Percentiles rank a stretch among this genome's conserved stretches.
These are phyloP conservation scores for Halisarca cf. caerulea DNA, from an alignment of 37 sponge, comb jelly and placozoan genomes.

Conservation along the genomic window DNA sequence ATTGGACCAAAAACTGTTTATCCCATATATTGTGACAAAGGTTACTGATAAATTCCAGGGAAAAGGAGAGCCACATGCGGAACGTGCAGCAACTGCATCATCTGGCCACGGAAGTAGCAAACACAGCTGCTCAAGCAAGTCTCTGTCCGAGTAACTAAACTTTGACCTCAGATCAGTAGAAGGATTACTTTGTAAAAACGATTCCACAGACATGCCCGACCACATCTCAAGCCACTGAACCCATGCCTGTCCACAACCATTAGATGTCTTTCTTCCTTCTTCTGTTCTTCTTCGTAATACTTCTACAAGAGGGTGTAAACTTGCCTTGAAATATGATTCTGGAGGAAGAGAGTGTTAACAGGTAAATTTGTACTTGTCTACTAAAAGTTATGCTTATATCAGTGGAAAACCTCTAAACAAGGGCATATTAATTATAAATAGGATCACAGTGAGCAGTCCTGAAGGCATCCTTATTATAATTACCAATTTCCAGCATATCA, in stretches of 20 bases:
- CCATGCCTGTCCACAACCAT: conserved; percentile 18
- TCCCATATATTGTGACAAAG: conserved; percentile 13
- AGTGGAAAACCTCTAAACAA: too few relatives aligned
- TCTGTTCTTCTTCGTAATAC: neutral
- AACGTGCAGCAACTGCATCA: conserved; percentile 41
- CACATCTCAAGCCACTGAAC: conserved; percentile 29
- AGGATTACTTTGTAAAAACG: conserved; percentile 16
- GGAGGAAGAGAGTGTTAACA: too few relatives aligned
- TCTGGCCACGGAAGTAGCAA: conserved; percentile 63
- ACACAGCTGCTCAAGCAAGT: neutral
- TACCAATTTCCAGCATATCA: too few relatives aligned
- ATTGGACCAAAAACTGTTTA: conserved; percentile 48
- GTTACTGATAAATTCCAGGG: conserved; percentile 33
- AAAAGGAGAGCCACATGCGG: conserved; percentile 18
- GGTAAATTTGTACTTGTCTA: too few relatives aligned
- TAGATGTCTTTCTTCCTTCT: neutral
- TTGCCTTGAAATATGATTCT: conserved; percentile 31
- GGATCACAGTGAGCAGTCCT: too few relatives aligned
- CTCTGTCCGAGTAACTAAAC: neutral
- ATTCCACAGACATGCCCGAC: conserved; percentile 18
- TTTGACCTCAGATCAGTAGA: neutral
- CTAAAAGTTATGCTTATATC: too few relatives aligned
- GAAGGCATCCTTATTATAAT: too few relatives aligned
- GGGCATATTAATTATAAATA: too few relatives aligned
- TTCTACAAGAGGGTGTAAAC: neutral